A percentile compares a stretch with the other conserved stretches of the same genome.
Evolutionary conservation across 2,113 vertebrate genomes (phyloP).

Genomic region (Sakesphorus luctuosus): DNA sequence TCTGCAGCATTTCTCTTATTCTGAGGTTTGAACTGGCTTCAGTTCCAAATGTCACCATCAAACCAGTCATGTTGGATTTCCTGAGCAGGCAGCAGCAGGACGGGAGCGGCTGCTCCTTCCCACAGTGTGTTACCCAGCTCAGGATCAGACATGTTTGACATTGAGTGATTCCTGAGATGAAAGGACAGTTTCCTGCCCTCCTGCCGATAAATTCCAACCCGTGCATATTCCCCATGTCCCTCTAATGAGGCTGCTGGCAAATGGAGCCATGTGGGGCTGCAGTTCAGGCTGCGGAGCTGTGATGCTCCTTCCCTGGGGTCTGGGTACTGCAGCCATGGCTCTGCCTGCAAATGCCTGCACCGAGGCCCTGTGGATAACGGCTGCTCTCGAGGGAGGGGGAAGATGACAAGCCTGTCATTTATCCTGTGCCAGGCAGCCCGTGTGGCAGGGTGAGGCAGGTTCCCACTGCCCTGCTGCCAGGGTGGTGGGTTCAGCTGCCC

Average conservation of each 20-base stretch:
- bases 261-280: background rate
- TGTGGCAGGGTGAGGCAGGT: background rate
- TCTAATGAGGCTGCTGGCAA: background rate
- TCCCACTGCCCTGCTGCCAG: background rate
- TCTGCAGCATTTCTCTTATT: background rate
- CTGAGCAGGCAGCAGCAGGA: background rate
- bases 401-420: background rate
- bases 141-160: background rate
- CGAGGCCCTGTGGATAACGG: background rate
- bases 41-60: background rate
- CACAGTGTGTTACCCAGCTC: background rate
- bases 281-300: background rate
- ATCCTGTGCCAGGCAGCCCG: background rate
- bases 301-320: rapidly evolving
- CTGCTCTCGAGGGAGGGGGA: background rate
- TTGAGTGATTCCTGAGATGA: background rate
- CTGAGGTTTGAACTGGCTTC: background rate
- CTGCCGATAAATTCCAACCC: rapidly evolving
- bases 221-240: background rate
- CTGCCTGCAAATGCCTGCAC: background rate
- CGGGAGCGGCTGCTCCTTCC: background rate
- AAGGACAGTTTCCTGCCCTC: background rate
- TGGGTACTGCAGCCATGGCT: rapidly evolving
- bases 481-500: rapidly evolving
- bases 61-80: background rate